phyloP scores from a whole-genome alignment of 2,888 invertebrate genomes.

The Galeopsomyia nigrocyanea region DNA sequence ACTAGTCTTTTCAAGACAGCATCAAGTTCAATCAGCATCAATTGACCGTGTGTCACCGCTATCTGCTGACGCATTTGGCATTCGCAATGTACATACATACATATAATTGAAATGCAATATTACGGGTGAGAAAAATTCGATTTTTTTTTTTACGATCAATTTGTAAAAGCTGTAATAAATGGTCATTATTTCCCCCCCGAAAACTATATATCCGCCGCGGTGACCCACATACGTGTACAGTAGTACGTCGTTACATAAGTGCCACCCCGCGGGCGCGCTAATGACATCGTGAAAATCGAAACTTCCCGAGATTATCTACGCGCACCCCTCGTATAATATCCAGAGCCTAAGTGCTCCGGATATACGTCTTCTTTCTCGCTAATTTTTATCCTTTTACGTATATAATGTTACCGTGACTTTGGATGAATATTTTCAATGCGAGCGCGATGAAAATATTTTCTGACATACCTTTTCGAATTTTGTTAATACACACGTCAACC shows the following conservation, averaged over 20 bases:
- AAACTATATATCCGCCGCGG: not conserved
- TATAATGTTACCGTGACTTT: no score
- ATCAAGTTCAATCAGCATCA: constrained; percentile 40
- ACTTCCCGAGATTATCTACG: not conserved
- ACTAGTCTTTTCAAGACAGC: constrained; percentile 42
- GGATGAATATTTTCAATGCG: no score
- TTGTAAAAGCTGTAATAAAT: constrained; percentile 5
- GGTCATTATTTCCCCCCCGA: not conserved
- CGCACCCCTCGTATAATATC: not conserved
- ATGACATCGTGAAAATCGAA: constrained; percentile 22
- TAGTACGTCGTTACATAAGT: constrained; percentile 9
- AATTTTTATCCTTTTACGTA: not conserved
- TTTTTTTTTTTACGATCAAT: constrained; percentile 6
- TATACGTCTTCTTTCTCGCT: not conserved
- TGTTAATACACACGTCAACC: no score
- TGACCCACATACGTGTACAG: constrained; percentile 4
- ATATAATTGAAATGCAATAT: constrained; percentile 23
- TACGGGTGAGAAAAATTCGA: constrained; percentile 15
- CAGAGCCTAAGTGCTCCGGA: not conserved
- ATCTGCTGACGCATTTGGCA: no score
- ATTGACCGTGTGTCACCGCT: constrained; percentile 6
- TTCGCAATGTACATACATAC: not conserved
- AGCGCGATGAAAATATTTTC: no score
- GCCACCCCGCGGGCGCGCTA: not conserved
- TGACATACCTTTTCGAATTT: no score